Percentiles rank a stretch among this genome's conserved stretches.
Evolutionary conservation across 2,113 vertebrate species (phyloP).

Genomic region (Pterophyllum scalare): DNA sequence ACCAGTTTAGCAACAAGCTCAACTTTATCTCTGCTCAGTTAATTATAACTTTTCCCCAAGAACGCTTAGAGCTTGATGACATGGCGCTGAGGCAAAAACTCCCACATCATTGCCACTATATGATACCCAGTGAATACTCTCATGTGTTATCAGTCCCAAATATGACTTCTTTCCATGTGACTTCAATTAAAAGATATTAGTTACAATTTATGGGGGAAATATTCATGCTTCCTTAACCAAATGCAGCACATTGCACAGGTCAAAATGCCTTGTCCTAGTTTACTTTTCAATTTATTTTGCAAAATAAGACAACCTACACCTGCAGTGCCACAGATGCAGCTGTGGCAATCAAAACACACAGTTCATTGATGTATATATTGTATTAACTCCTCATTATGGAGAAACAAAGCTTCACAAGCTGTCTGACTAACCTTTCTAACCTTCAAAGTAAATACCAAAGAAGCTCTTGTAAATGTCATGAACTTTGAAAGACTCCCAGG

Average conservation of each 20-base stretch:
- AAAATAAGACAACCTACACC: not conserved
- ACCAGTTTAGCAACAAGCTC: conserved; percentile 62
- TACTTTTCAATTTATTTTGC: not conserved
- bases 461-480: conserved; percentile 82
- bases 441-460: conserved; percentile 82
- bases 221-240: not conserved
- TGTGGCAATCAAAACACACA: not conserved
- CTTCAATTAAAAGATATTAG: not conserved
- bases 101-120: conserved; percentile 7
- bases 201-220: not conserved
- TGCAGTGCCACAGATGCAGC: not conserved
- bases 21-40: conserved; percentile 67
- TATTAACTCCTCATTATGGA: conserved; percentile 49
- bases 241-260: not conserved
- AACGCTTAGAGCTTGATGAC: conserved; percentile 54
- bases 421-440: conserved; percentile 77
- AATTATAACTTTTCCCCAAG: conserved; percentile 64
- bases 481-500: conserved; percentile 78
- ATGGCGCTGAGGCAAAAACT: conserved; percentile 25
- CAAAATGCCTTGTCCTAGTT: not conserved
- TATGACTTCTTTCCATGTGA: not conserved
- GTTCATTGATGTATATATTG: conserved; percentile 31
- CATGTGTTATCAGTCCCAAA: conserved; percentile 28
- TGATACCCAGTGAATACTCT: conserved; percentile 31
- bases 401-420: conserved; percentile 62